Evolutionary conservation across 30 jellyfish, hydroid and myxozoan genomes (phyloP), one percentile per base, ranked within the genome.

Genomic region (Rhopilema esculentum): DNA sequence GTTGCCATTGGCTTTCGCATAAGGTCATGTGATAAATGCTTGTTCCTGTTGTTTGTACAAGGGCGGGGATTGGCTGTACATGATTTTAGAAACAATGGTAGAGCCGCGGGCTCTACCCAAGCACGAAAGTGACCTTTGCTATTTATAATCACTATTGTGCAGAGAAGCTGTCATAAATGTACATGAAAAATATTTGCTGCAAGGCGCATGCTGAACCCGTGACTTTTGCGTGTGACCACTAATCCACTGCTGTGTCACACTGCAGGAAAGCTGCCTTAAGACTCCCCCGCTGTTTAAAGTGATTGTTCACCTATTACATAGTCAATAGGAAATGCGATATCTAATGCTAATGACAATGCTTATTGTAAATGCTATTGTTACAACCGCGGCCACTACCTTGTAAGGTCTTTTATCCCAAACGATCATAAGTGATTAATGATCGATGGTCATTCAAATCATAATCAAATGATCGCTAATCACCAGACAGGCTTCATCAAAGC

Each of bases 141-240:
- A 40, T 40, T 40, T 40, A 40, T 40, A 40, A 40, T 40, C 57
- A 2, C 57, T 12, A 40, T 40, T 40, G 57, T 40, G 57, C 57
- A 40, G 57, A 40, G 12, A 40, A 2, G 12, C n/a, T n/a, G 6
- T 40, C 57, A 12, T 12, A 2, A 40, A 40, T 40, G 57, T 40
- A 40, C 57, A 40, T 12, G 12, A 40, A 40, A 40, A 40, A 40
- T 40, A 40, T 40, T 40, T 6, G 57, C 57, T 40, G 9, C 6
- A 12, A 2, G 57, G 57, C 75, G 19, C 24, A 30, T 52, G 86
- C 40, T 25, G 29, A 61, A 63, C 78, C 32, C 88, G 88, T 78
- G 79, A 61, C 88, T 23, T 32, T 61, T 57, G 79, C 77, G 69
- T 78, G 88, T 30, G 48, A 69, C 75, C 79, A 26, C 50, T 78